Percentiles rank a stretch among this genome's conserved stretches.
Evolutionary conservation across 2,113 vertebrate species (phyloP).

Genomic region (Poeciliopsis occidentalis): DNA sequence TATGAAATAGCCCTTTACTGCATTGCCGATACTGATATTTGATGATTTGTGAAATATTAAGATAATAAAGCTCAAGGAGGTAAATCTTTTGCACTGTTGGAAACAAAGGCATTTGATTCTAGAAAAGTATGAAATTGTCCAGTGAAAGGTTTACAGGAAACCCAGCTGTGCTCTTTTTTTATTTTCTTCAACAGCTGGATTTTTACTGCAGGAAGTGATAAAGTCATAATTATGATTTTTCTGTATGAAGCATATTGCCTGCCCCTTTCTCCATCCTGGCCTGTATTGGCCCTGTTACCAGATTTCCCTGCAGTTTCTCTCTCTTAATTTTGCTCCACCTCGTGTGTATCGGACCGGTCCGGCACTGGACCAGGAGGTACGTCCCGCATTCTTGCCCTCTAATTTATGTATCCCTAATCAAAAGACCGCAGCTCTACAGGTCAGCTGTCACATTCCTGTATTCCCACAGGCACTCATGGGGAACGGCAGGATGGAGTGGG

Average conservation of each 20-base stretch:
- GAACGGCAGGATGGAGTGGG: conserved; percentile 76
- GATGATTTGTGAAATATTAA: too few relatives aligned
- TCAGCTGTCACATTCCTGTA: conserved; percentile 84
- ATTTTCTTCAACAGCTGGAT: background rate
- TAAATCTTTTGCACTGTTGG: too few relatives aligned
- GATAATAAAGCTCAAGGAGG: too few relatives aligned
- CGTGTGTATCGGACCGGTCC: conserved; percentile 32
- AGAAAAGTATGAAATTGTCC: too few relatives aligned
- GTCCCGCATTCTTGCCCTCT: conserved; percentile 70
- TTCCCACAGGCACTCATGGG: conserved; percentile 81
- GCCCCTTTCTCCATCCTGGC: background rate
- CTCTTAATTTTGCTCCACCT: background rate
- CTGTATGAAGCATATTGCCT: background rate
- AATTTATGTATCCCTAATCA: conserved; percentile 81
- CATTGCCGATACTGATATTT: too few relatives aligned
- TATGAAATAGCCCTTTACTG: too few relatives aligned
- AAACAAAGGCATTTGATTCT: too few relatives aligned
- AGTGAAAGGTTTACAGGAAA: too few relatives aligned
- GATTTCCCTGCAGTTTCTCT: conserved; percentile 35
- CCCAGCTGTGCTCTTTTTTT: background rate
- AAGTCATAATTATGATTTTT: background rate
- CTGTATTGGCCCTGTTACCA: conserved; percentile 4
- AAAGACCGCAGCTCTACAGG: conserved; percentile 80
- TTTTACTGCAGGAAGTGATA: background rate
- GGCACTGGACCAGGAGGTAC: conserved; percentile 50